Evolutionary conservation across 1,140 invertebrate species (phyloP).

Genomic region (Drosophila ohnishii): DNA sequence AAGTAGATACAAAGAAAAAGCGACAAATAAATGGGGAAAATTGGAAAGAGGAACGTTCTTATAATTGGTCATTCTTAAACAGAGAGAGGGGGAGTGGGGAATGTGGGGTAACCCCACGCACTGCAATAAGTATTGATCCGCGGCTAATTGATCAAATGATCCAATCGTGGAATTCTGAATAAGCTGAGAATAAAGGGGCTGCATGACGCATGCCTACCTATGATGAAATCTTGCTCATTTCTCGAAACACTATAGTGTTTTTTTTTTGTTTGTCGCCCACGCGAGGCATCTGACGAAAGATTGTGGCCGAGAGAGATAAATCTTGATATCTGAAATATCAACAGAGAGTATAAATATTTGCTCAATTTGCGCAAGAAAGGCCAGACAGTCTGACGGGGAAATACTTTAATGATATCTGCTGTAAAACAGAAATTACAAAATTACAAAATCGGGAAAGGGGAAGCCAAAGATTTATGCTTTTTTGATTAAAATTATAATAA

Average conservation of each 20-base stretch:
- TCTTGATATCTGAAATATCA: constrained; percentile 28
- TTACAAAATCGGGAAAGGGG: background rate
- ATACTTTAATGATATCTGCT: constrained; percentile 3
- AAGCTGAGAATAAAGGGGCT: background rate
- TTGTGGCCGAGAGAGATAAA: constrained; percentile 22
- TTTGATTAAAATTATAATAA: background rate
- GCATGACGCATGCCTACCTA: constrained; percentile 37
- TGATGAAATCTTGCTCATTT: constrained; percentile 44
- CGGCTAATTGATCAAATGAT: constrained; percentile 46
- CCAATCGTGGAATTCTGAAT: constrained; percentile 13
- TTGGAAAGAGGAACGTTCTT: constrained; percentile 2
- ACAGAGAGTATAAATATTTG: constrained; percentile 32
- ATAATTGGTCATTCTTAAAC: constrained; percentile 15
- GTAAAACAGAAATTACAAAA: background rate
- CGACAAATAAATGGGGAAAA: constrained; percentile 9
- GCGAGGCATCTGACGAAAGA: constrained; percentile 43
- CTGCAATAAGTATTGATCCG: constrained; percentile 31
- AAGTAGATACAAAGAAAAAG: constrained; percentile 7
- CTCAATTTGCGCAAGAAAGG: constrained; percentile 35
- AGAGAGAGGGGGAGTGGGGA: background rate
- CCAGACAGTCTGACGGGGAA: constrained; percentile 25
- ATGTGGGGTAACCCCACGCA: constrained; percentile 25
- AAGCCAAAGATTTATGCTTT: background rate
- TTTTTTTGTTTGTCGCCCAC: constrained; percentile 21
- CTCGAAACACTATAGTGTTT: background rate